A percentile compares a stretch with the other conserved stretches of the same genome.
Evolutionary conservation across 2,113 vertebrate species (phyloP).

Genomic region (Macquaria ambigua): DNA sequence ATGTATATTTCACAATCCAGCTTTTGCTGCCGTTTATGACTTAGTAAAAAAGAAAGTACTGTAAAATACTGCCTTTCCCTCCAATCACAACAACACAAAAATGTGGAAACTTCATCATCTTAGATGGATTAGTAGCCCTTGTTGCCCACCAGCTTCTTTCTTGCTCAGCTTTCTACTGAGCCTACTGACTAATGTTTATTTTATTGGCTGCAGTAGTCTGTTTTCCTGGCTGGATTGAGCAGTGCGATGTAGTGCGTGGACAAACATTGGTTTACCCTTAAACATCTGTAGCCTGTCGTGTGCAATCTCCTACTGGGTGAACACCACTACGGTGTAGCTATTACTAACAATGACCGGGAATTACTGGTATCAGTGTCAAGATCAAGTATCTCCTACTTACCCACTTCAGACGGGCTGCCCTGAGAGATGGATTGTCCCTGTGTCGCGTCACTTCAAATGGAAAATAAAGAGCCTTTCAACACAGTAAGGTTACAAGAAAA

Average conservation of each 20-base stretch:
- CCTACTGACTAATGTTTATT: constrained; percentile 49
- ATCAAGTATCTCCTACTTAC: constrained; percentile 74
- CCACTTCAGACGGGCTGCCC: constrained; percentile 57
- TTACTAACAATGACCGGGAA: constrained; percentile 32
- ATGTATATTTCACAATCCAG: constrained; percentile 47
- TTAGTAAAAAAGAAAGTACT: constrained; percentile 28
- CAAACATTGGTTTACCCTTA: constrained; percentile 14
- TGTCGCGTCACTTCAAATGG: constrained; percentile 37
- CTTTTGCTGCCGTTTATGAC: constrained; percentile 59
- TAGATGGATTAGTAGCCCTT: constrained; percentile 25
- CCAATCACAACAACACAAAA: constrained; percentile 49
- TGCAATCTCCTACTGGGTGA: constrained; percentile 23
- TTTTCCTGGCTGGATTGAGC: constrained; percentile 28
- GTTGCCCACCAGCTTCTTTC: constrained; percentile 15
- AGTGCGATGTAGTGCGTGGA: constrained; percentile 22
- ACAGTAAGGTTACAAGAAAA: constrained; percentile 12
- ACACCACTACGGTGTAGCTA: constrained; percentile 6
- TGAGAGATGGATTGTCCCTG: constrained; percentile 55
- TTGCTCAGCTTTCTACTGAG: constrained; percentile 20
- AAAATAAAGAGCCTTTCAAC: constrained; percentile 20
- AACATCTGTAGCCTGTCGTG: constrained; percentile 46
- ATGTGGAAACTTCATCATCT: constrained; percentile 34
- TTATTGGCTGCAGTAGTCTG: constrained; percentile 42
- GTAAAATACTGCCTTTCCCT: constrained; percentile 24
- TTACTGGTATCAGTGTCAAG: constrained; percentile 52